A percentile compares a stretch with the other conserved stretches of the same genome.
These are phyloP conservation scores for Macrochelys suwanniensis DNA, from an alignment of 2,797 vertebrate genomes.

Conservation along the genomic window DNA sequence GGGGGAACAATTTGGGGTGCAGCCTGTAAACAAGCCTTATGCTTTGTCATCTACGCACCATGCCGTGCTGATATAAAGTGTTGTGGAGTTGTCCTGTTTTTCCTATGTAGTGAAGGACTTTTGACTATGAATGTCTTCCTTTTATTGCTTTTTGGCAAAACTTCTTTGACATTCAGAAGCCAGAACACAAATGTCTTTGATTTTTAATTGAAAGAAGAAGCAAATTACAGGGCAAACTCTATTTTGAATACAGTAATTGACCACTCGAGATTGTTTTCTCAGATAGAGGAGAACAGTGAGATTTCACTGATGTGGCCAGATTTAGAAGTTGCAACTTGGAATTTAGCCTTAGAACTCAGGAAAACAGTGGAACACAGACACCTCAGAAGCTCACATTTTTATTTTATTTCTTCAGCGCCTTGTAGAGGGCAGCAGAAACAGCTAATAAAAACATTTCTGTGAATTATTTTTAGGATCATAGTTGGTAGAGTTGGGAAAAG, in stretches of 20 bases:
- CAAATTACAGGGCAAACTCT: neutral
- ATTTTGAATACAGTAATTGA: neutral
- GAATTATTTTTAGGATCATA: too few species aligned
- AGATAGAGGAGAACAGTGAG: neutral
- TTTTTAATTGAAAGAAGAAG: neutral
- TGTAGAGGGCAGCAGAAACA: too few species aligned
- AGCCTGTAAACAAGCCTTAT: neutral
- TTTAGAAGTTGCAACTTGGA: neutral
- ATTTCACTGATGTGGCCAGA: neutral
- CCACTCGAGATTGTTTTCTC: neutral
- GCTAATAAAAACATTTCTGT: too few species aligned
- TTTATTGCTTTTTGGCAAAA: neutral
- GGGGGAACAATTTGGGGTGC: neutral
- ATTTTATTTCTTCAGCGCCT: neutral
- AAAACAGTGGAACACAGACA: neutral
- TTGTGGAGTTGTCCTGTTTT: neutral
- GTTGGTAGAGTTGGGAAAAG: too few species aligned
- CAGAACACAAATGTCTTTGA: neutral
- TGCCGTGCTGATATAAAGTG: neutral
- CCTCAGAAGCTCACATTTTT: neutral
- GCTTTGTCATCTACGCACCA: neutral
- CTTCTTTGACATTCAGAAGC: neutral
- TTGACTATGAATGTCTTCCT: neutral
- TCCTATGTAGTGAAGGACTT: neutral
- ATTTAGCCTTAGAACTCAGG: neutral